phyloP scores from a whole-genome alignment of 2,797 vertebrate species.

The Borostomias antarcticus region DNA sequence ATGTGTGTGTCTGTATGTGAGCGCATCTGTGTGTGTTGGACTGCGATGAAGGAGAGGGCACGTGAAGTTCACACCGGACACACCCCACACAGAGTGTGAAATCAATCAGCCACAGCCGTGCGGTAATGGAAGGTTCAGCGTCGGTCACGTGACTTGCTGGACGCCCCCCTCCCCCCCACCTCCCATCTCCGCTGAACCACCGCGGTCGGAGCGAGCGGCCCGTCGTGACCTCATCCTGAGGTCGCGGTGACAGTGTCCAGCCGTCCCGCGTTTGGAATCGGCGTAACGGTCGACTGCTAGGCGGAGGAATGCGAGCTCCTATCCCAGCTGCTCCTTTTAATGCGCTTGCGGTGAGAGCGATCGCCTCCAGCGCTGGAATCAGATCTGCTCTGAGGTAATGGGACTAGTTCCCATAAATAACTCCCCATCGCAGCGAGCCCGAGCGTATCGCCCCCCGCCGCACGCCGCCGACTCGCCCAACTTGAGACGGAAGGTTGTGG shows the following conservation, averaged over 20 bases:
- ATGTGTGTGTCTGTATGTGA: conserved; percentile 11
- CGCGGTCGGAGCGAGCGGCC: conserved; percentile 6
- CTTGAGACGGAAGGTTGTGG: conserved; percentile 35
- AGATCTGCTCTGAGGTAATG: conserved; percentile 47
- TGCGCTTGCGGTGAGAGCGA: not conserved
- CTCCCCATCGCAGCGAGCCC: not conserved
- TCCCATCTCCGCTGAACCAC: conserved; percentile 29
- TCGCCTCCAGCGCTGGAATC: conserved; percentile 42
- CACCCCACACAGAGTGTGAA: conserved; percentile 28
- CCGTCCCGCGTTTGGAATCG: not conserved
- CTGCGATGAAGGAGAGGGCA: not conserved
- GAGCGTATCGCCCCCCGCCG: not conserved
- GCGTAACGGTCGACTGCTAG: not conserved
- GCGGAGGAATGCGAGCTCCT: conserved; percentile 22
- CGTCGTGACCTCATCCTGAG: conserved; percentile 36
- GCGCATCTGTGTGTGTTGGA: not conserved
- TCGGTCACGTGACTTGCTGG: conserved; percentile 40
- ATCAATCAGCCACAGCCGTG: conserved; percentile 48
- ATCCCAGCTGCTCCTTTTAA: conserved; percentile 22
- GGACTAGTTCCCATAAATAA: conserved; percentile 28
- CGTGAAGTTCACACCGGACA: conserved; percentile 13
- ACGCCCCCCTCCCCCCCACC: conserved; percentile 36
- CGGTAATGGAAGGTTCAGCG: conserved; percentile 46
- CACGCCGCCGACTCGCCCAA: not conserved
- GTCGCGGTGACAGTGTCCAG: not conserved